Conservation (phyloP, 2,113 vertebrate species). For the Megatriorchis doriae region DNA sequence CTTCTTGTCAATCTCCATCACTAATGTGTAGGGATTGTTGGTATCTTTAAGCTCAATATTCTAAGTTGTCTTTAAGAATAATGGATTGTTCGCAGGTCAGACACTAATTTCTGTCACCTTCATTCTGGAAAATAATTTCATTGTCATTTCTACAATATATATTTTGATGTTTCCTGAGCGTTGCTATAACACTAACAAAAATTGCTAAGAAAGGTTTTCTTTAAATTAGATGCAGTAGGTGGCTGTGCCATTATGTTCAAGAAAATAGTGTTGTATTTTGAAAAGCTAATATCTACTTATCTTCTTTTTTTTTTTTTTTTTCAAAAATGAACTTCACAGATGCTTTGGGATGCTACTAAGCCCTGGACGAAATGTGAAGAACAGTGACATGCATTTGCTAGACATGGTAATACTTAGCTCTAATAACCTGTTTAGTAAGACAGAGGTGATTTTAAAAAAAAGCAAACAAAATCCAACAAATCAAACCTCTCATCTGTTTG, state of each 20-base stretch:
- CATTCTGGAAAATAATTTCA: background rate
- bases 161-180: background rate
- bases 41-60: background rate
- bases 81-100: background rate
- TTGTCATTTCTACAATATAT: background rate
- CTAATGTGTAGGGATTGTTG: background rate
- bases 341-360: conserved; percentile 98
- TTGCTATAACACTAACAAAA: conserved; percentile 3
- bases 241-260: conserved; percentile 20
- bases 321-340: conserved; percentile 65
- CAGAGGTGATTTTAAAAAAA: background rate
- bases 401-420: conserved; percentile 87
- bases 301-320: background rate
- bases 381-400: conserved; percentile 96
- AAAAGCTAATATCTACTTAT: background rate
- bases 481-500: background rate
- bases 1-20: background rate
- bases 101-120: background rate
- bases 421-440: background rate
- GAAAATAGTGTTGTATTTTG: background rate
- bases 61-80: background rate
- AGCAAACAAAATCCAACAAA: background rate
- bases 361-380: conserved; percentile 93
- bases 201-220: background rate
- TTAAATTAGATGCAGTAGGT: conserved; percentile 46